Evolutionary conservation across 2,888 invertebrate species (phyloP).

Genomic region (Nemoura dubitans): DNA sequence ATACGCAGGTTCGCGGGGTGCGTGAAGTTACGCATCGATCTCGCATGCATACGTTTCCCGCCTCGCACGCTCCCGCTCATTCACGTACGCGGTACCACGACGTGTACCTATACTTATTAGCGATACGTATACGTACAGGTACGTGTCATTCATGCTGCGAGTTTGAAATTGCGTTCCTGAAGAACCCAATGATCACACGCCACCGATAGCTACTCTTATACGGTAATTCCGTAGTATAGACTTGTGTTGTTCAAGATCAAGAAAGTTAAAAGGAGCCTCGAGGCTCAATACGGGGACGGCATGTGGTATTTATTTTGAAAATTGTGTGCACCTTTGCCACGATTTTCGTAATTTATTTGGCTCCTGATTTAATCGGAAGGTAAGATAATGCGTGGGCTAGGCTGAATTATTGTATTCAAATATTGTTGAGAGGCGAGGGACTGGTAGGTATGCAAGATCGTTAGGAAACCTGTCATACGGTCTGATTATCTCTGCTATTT

Average conservation of each 20-base stretch:
- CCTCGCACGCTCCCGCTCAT: neutral
- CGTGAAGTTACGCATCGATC: neutral
- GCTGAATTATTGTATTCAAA: conserved; percentile 7
- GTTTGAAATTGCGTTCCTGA: neutral
- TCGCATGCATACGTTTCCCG: neutral
- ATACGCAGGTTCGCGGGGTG: neutral
- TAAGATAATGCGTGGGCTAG: neutral
- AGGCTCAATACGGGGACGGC: neutral
- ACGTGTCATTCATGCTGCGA: neutral
- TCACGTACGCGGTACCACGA: neutral
- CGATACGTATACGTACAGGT: neutral
- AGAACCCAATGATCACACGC: neutral
- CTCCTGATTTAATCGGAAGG: neutral
- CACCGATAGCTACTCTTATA: neutral
- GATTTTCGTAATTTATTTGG: neutral
- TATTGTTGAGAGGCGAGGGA: neutral
- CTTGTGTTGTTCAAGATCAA: neutral
- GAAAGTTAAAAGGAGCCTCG: neutral
- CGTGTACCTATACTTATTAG: neutral
- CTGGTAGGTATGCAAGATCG: conserved; percentile 7
- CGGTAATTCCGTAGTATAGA: neutral
- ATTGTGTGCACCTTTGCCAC: neutral
- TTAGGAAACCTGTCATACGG: conserved; percentile 12
- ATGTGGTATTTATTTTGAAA: neutral
- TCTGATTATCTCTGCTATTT: neutral